Base-by-base conservation (phyloP, 2,797 vertebrate genomes). In the Rhinoraja longicauda region DNA sequence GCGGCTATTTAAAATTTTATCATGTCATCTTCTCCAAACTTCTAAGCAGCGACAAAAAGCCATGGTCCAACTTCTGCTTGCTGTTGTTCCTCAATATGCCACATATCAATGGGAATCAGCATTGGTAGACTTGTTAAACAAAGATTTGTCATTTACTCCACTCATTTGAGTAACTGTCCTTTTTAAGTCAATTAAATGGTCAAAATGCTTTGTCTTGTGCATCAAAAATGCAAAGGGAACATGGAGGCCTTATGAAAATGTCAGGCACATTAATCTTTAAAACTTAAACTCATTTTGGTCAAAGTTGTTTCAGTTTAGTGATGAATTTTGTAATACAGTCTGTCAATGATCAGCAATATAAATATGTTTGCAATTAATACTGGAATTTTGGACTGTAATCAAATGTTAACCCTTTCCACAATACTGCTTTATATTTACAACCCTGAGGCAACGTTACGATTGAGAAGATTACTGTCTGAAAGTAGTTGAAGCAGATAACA, bases 301-400 rank as follows among this genome's bases (percentile, higher is more conserved):
- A 92, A 75, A 72, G 26, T 92, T n/a, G 17, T 67, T 92, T 92
- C 29, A 92, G n/a, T 92, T 92, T 92, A 92, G 36, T 75, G 29
- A 92, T 75, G 39, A 75, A 26, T 15, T 92, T 10, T 92, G 90
- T 57, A 75, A 53, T 45, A 92, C 26, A n/a, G 70, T 67, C 84
- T 88, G n/a, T 57, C 39, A 92, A 29, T 92, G 72, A 73, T 92
- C 70, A 88, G 62, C 84, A 64, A 19, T 36, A 73, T 75, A 29
- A 75, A 92, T 75, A 92, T 72, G 90, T 73, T 92, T 75, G 70
- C 64, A 92, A 92, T 92, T 92, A 92, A 57, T 75, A 10, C 26
- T 73, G 90, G 90, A 92, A 92, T 92, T 70, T 92, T 92, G 36
- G 39, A 75, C 26, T 75, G 45, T 36, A 45, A 29, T 75, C 39